Conservation (phyloP, 2,797 vertebrate genomes). For the Scolopax bukidnonensis region DNA sequence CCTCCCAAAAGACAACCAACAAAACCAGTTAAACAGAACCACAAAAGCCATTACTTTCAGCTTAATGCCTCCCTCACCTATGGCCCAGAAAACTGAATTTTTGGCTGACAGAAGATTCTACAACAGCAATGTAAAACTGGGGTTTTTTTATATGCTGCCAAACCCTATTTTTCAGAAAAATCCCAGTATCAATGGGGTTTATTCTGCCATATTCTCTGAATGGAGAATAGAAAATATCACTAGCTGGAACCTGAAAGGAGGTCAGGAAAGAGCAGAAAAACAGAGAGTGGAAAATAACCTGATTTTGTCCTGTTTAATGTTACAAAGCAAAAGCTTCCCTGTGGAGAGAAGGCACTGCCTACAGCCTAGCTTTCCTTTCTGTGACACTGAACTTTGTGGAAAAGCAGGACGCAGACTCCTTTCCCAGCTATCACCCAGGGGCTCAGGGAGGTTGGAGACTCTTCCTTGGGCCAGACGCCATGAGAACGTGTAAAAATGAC, state of each 20-base stretch:
- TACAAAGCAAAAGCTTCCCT: constrained; percentile 8
- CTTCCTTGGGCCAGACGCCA: not conserved
- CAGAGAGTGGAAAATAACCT: constrained; percentile 15
- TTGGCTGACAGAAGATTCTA: not conserved
- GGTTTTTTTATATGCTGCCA: not conserved
- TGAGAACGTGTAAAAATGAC: constrained; percentile 33
- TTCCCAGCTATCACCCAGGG: not conserved
- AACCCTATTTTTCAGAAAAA: not conserved
- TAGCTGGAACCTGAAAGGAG: constrained; percentile 29
- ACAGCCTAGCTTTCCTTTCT: not conserved
- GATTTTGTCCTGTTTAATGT: not conserved
- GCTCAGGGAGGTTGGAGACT: not conserved
- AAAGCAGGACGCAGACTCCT: not conserved
- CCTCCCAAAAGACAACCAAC: not conserved
- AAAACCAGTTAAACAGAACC: not conserved
- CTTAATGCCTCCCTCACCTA: not conserved
- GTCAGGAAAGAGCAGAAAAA: constrained; percentile 46
- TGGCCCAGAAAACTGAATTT: not conserved
- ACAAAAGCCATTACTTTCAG: not conserved
- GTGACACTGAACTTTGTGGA: not conserved
- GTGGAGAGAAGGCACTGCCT: constrained; percentile 14
- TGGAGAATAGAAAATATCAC: not conserved
- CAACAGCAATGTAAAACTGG: not conserved
- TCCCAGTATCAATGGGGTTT: not conserved
- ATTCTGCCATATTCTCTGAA: not conserved